Percentiles rank a stretch among this genome's conserved stretches.
Conservation (phyloP, 2,797 vertebrate genomes). For the Decapterus maruadsi region DNA sequence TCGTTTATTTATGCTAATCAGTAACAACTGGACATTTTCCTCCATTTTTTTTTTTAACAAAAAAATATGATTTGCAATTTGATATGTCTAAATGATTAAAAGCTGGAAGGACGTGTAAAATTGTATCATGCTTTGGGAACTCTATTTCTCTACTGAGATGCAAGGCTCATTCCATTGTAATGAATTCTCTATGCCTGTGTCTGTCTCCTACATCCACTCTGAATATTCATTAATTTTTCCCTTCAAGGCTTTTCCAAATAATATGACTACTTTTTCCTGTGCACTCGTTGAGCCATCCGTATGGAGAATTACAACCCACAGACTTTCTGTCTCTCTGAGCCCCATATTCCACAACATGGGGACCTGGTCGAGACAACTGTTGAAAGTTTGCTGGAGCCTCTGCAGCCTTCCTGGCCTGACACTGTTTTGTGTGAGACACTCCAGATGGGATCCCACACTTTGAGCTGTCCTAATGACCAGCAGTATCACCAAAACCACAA, state of each 20-base stretch:
- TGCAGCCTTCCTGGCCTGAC: slow-evolving; percentile 68
- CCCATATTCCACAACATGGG: slow-evolving; percentile 57
- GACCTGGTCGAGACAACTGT: slow-evolving; percentile 70
- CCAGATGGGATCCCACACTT: slow-evolving; percentile 84
- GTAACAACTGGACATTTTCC: slow-evolving; percentile 59
- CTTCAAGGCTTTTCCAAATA: slow-evolving; percentile 71
- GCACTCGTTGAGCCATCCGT: slow-evolving; percentile 48
- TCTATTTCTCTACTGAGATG: slow-evolving; percentile 45
- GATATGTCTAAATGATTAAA: slow-evolving; percentile 67
- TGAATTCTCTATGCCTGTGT: slow-evolving; percentile 52
- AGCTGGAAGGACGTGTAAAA: slow-evolving; percentile 51
- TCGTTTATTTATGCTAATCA: slow-evolving; percentile 80
- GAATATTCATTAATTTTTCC: slow-evolving; percentile 72
- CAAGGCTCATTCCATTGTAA: slow-evolving; percentile 61
- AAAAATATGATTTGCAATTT: slow-evolving; percentile 47
- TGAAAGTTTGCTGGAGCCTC: slow-evolving; percentile 72
- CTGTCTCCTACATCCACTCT: slow-evolving; percentile 53
- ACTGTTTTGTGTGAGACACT: slow-evolving; percentile 75
- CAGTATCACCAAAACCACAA: slow-evolving; percentile 69
- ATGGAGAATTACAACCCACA: slow-evolving; percentile 62
- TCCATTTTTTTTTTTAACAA: slow-evolving; percentile 17
- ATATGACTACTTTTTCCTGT: slow-evolving; percentile 68
- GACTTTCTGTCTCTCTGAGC: slow-evolving; percentile 73
- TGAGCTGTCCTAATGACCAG: slow-evolving; percentile 75
- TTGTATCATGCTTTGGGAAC: slow-evolving; percentile 66